Base-by-base conservation (phyloP, 1,140 invertebrate genomes). In the Drosophila kepulauana region DNA sequence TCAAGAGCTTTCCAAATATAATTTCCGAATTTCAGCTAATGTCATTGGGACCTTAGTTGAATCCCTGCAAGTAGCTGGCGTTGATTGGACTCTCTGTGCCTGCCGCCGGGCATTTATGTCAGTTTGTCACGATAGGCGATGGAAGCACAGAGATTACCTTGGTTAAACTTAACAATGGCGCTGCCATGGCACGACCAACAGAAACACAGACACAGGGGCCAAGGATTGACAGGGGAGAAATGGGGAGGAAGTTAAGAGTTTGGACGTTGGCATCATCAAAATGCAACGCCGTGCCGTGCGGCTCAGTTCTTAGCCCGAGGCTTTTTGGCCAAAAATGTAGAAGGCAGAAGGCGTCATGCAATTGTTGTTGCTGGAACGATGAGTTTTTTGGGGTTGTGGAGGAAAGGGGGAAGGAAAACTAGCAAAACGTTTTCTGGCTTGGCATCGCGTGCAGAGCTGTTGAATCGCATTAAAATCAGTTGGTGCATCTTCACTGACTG, bases 391-490 rank as follows among this genome's bases (percentile, higher is more conserved):
- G 3, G 20, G 20, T 25, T 25, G 20, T 25, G 30, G 30, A 5
- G 33, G 33, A 0, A 8, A 8, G 33, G 6, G 33, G 33, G 5
- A 33, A 33, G 5, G 72, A 38, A 81, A 88, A 81, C 85, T 85
- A 84, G 63, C 75, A 88, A 89, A 89, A 89, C 85, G 85, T 88
- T 88, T 84, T 75, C 70, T 59, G 71, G 71, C 67, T 65, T 71
- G 76, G 54, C 72, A 75, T 88, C 85, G 85, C 85, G 81, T 88
- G 85, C 85, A 67, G 81, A 88, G 85, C 86, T 89, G 85, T 89
- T 89, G 85, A 89, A 89, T 89, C 85, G 85, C 85, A 89, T 89
- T 89, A 89, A 89, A 89, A 89, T 89, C 85, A 89, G 85, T 89
- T 89, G 85, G 67, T 88, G 80, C 84, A 88, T 88, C 85, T 89